Percentiles rank a stretch among this genome's conserved stretches.
These are phyloP conservation scores for Seison nebaliae DNA, from an alignment of 1,140 invertebrate genomes.

Conservation along the genomic window DNA sequence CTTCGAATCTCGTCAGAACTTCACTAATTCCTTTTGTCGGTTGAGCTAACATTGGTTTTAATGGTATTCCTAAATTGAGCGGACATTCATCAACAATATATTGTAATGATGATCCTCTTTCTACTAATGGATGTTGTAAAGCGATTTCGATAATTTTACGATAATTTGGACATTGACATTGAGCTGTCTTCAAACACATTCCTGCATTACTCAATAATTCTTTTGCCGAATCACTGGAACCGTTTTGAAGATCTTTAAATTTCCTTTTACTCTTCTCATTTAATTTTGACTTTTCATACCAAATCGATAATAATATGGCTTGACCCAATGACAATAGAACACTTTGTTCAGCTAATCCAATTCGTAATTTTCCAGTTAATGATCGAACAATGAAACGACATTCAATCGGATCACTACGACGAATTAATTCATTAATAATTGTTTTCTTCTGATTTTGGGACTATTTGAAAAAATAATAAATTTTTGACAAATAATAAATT, in stretches of 20 bases:
- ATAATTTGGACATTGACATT: constrained; percentile 79
- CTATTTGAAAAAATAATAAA: constrained; percentile 28
- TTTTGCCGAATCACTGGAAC: constrained; percentile 1
- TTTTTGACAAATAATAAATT: constrained; percentile 1
- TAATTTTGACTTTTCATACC: constrained; percentile 5
- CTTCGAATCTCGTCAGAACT: constrained; percentile 64
- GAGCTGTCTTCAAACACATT: constrained; percentile 6
- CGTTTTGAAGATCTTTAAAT: no score
- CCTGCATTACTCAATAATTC: constrained; percentile 5
- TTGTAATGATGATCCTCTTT: constrained; percentile 46
- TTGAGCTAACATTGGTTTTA: constrained; percentile 94
- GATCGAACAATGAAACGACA: constrained; percentile 69
- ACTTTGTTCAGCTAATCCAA: constrained; percentile 85
- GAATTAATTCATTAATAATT: constrained; percentile 64
- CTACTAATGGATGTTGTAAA: constrained; percentile 25
- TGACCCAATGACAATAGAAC: constrained; percentile 57
- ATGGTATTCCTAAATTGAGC: constrained; percentile 56
- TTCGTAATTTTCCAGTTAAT: constrained; percentile 67
- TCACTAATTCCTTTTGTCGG: constrained; percentile 66
- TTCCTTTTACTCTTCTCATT: neutral
- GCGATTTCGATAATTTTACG: constrained; percentile 48
- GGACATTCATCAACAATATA: constrained; percentile 53
- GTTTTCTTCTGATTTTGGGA: constrained; percentile 47
- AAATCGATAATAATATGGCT: constrained; percentile 35
- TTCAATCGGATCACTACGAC: constrained; percentile 64